phyloP scores from a whole-genome alignment of 2,888 invertebrate genomes.

The Palloptera scutellata region DNA sequence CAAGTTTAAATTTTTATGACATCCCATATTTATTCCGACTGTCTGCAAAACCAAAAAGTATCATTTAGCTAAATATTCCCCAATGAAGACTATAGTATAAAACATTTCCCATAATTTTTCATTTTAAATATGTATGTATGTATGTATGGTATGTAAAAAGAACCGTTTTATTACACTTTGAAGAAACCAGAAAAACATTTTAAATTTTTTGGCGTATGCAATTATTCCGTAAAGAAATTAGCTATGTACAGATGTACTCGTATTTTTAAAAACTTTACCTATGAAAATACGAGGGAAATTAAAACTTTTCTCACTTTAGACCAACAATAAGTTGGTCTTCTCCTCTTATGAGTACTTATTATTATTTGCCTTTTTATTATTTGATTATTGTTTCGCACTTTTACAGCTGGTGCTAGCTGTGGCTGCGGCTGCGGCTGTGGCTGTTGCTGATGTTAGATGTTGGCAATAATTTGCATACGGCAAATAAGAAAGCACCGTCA shows the following conservation, averaged over 20 bases:
- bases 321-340: neutral
- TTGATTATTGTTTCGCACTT: constrained; percentile 19
- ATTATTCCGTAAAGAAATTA: no score
- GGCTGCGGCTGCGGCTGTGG: neutral
- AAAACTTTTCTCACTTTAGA: constrained; percentile 21
- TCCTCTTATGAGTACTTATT: neutral
- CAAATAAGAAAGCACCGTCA: neutral
- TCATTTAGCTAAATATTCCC: no score
- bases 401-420: constrained; percentile 1
- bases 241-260: no score
- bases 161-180: no score
- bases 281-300: constrained; percentile 23
- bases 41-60: no score
- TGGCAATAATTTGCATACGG: neutral
- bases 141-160: neutral
- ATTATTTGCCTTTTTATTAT: neutral
- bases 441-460: neutral
- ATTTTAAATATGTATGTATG: neutral
- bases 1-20: no score
- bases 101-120: no score
- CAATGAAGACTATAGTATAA: no score
- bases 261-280: constrained; percentile 20
- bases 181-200: no score
- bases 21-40: no score
- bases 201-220: no score